Evolutionary conservation across 1,140 invertebrate genomes (phyloP), one percentile per base, ranked within the genome.

Genomic region (Cherax destructor): DNA sequence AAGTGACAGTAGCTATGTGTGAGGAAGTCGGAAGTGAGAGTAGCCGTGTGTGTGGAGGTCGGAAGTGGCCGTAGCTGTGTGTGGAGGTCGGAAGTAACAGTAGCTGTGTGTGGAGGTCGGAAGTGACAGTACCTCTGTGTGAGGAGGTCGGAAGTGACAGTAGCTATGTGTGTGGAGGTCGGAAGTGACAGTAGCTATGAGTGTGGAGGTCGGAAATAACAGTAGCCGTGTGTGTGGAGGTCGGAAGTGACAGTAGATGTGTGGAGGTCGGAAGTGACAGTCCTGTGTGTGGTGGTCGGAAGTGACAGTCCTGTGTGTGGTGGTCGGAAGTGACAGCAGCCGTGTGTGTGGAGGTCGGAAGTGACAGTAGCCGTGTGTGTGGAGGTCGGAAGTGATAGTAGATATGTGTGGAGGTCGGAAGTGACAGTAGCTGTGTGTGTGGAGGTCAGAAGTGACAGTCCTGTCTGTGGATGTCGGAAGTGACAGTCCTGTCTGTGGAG

Each of bases 181-280:
- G 30, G 69, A 50, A 65, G 47, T 52, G 61, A 41, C 52, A 52
- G 72, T 86, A 5, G 49, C 59, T 21, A 41, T 21, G 78, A 50
- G 49, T 79, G 79, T 81, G 61, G 52, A 61, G 30, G 30, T 41
- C 84, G 69, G 74, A 86, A 78, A 30, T 76, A 76, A 88, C 83
- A 83, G 2, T 74, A 61, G 59, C 81, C 24, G 78, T 80, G 47
- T n/a, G 83, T 92, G 83, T 52, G 41, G 65, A 74, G 49, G 47
- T 74, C 49, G 83, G 65, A 49, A 41, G 16, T 85, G 61, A 41
- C 52, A 52, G 72, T 86, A 5, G 49, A 24, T 10, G 59, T 69
- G 79, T 81, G 61, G 52, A 61, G n/a, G n/a, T n/a, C 83, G 69
- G 74, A 86, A 78, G 50, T 74, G 81, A 88, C 83, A 83, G n/a